A percentile compares a stretch with the other conserved stretches of the same genome.
Evolutionary conservation across 1,140 invertebrate genomes (phyloP).

Genomic region (Cecropterus lyciades): DNA sequence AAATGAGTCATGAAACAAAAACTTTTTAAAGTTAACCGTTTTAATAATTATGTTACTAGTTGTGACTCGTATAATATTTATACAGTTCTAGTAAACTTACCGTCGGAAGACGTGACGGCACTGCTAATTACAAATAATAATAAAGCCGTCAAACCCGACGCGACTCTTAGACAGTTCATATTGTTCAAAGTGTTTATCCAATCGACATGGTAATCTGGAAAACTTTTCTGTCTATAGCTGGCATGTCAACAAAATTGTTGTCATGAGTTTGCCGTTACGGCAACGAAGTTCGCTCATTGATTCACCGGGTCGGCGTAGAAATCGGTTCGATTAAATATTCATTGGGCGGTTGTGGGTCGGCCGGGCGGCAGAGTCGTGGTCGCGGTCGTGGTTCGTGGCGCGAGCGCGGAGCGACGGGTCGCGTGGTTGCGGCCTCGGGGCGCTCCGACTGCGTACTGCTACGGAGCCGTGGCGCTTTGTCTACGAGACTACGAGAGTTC

Average conservation of each 20-base stretch:
- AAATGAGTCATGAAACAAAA: background rate
- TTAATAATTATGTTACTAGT: background rate
- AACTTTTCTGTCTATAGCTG: conserved; percentile 61
- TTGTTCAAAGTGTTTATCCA: conserved; percentile 57
- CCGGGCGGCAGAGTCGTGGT: conserved; percentile 51
- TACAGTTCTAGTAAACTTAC: conserved; percentile 52
- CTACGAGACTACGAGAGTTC: conserved; percentile 62
- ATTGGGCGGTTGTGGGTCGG: conserved; percentile 63
- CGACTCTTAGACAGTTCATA: conserved; percentile 49
- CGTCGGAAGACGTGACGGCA: conserved; percentile 61
- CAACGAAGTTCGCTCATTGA: conserved; percentile 67
- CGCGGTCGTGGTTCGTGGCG: conserved; percentile 44
- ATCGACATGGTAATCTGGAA: conserved; percentile 62
- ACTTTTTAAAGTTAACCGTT: background rate
- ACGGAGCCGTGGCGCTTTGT: conserved; percentile 67
- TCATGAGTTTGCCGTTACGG: conserved; percentile 57
- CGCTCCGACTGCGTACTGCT: conserved; percentile 73
- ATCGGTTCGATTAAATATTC: conserved; percentile 78
- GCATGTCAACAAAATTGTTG: conserved; percentile 61
- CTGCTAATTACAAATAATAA: conserved; percentile 57
- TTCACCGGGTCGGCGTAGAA: conserved; percentile 56
- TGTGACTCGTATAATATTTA: background rate
- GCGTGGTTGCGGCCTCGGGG: conserved; percentile 57
- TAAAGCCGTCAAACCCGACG: conserved; percentile 49
- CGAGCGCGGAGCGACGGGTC: conserved; percentile 41